These are phyloP conservation scores for Amiota minor DNA, from an alignment of 2,888 invertebrate genomes.

Conservation along the genomic window DNA sequence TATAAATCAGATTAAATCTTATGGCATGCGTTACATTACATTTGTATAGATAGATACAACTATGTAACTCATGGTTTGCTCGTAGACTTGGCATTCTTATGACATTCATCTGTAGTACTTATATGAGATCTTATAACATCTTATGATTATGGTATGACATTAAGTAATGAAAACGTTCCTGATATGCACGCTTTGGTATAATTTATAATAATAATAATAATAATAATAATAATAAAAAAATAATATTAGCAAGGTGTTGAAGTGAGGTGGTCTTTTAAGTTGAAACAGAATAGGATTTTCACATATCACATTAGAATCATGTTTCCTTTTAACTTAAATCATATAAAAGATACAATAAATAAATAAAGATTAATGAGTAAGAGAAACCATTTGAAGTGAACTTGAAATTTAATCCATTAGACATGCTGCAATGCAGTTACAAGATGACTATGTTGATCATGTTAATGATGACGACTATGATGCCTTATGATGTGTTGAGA, in stretches of 20 bases:
- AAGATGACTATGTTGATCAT: neutral
- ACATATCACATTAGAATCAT: too few species aligned
- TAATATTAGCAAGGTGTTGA: constrained; percentile 8
- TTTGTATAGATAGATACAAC: neutral
- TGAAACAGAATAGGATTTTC: neutral
- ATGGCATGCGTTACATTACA: constrained; percentile 4
- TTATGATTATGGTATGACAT: constrained; percentile 50
- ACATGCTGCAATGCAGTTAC: too few species aligned
- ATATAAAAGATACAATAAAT: too few species aligned
- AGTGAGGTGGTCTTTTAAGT: neutral
- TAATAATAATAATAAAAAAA: too few species aligned
- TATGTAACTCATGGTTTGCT: neutral
- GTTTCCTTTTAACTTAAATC: too few species aligned
- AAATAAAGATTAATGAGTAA: too few species aligned
- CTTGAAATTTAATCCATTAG: too few species aligned
- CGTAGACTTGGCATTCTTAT: constrained; percentile 16
- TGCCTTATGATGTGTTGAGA: neutral
- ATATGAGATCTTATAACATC: too few species aligned
- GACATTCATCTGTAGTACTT: neutral
- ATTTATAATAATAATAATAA: constrained; percentile 3
- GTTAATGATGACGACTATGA: neutral
- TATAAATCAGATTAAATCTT: constrained; percentile 71
- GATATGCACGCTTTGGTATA: constrained; percentile 8
- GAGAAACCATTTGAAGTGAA: too few species aligned
- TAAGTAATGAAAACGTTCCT: constrained; percentile 67